Evolutionary conservation across 2,113 vertebrate species (phyloP).

Genomic region (Sceloporus undulatus): DNA sequence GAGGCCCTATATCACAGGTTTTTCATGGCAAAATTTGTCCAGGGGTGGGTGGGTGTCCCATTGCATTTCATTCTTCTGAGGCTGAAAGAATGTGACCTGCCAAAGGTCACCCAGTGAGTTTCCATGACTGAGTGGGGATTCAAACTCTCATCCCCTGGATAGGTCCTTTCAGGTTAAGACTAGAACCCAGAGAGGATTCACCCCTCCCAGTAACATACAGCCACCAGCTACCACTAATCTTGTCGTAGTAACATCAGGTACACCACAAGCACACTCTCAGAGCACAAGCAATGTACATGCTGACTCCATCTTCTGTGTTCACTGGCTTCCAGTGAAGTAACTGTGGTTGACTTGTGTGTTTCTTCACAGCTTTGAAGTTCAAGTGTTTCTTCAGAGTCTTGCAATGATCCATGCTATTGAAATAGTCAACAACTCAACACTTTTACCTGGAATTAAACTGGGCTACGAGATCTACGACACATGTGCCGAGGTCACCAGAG

Average conservation of each 20-base stretch:
- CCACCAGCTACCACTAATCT: too few species aligned
- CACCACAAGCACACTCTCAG: too few species aligned
- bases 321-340: background rate
- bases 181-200: background rate
- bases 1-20: too few species aligned
- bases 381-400: conserved; percentile 78
- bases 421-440: conserved; percentile 82
- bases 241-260: background rate
- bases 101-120: too few species aligned
- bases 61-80: too few species aligned
- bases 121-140: too few species aligned
- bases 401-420: conserved; percentile 88
- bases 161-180: too few species aligned
- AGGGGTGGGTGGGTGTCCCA: too few species aligned
- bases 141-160: too few species aligned
- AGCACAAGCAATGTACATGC: background rate
- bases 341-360: conserved; percentile 20
- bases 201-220: background rate
- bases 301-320: background rate
- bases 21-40: too few species aligned
- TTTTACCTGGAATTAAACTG: conserved; percentile 82
- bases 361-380: conserved; percentile 79
- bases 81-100: too few species aligned
- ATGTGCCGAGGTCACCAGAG: conserved; percentile 85
- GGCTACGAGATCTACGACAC: conserved; percentile 88